Evolutionary conservation across 2,888 invertebrate species (phyloP).

Genomic region (Aspidapion aeneum): DNA sequence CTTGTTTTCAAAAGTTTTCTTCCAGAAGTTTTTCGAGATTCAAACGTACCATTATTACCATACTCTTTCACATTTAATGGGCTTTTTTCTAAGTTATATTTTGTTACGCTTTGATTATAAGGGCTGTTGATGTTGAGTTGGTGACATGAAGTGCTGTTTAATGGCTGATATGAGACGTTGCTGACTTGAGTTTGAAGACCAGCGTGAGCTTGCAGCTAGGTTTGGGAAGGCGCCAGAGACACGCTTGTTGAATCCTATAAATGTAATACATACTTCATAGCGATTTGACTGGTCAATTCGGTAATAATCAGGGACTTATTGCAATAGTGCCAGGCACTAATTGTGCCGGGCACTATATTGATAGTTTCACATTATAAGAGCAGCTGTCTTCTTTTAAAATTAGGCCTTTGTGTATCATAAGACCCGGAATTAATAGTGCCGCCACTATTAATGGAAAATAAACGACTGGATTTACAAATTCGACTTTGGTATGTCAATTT

Average conservation of each 20-base stretch:
- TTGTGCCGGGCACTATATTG: no score
- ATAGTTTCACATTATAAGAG: no score
- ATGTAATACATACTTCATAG: no score
- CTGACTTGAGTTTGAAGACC: slow-evolving; percentile 33
- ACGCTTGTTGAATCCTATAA: slow-evolving; percentile 66
- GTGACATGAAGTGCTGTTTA: not conserved
- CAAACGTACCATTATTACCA: not conserved
- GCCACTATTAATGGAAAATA: no score
- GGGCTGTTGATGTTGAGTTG: not conserved
- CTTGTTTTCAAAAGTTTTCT: not conserved
- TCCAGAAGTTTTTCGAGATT: not conserved
- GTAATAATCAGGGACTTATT: no score
- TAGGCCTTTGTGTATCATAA: no score
- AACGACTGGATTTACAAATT: no score
- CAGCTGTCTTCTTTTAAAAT: no score
- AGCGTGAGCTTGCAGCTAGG: slow-evolving; percentile 63
- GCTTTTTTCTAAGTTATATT: not conserved
- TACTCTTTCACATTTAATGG: not conserved
- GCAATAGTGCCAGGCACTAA: no score
- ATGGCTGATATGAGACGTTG: slow-evolving; percentile 21
- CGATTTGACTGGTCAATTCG: no score
- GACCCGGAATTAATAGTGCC: no score
- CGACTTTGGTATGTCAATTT: no score
- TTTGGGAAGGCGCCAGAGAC: slow-evolving; percentile 64
- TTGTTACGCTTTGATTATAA: not conserved